These are phyloP conservation scores for Odontothrips loti DNA, from an alignment of 2,888 invertebrate species.

Conservation along the genomic window DNA sequence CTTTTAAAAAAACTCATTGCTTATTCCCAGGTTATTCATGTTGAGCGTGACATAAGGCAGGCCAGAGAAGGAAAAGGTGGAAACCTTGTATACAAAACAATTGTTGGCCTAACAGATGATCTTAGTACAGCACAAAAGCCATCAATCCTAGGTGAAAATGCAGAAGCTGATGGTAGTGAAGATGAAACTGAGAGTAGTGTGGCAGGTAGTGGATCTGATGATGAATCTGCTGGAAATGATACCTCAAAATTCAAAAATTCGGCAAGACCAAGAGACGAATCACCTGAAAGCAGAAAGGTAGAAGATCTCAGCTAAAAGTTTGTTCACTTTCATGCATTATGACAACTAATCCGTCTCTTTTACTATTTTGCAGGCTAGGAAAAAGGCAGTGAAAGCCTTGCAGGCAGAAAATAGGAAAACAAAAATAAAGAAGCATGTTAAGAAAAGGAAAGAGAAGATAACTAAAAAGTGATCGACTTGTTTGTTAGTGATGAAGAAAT, in stretches of 20 bases:
- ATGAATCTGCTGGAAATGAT: slow-evolving; percentile 52
- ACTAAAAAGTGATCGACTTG: slow-evolving; percentile 44
- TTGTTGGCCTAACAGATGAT: slow-evolving; percentile 78
- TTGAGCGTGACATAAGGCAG: slow-evolving; percentile 78
- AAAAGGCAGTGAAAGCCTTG: slow-evolving; percentile 81
- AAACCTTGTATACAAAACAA: slow-evolving; percentile 77
- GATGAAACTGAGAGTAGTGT: slow-evolving; percentile 40
- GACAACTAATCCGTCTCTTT: slow-evolving; percentile 1
- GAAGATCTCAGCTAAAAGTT: slow-evolving; percentile 55
- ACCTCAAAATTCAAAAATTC: slow-evolving; percentile 58
- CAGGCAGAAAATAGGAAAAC: slow-evolving; percentile 82
- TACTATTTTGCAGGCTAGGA: slow-evolving; percentile 57
- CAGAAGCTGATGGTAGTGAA: slow-evolving; percentile 40
- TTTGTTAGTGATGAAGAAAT: neutral
- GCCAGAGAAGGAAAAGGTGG: slow-evolving; percentile 67
- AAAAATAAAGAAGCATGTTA: slow-evolving; percentile 90
- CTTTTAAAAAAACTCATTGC: neutral
- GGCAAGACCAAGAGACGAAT: slow-evolving; percentile 73
- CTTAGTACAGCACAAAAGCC: slow-evolving; percentile 66
- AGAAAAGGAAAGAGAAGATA: slow-evolving; percentile 76
- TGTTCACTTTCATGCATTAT: neutral
- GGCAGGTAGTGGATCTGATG: slow-evolving; percentile 36
- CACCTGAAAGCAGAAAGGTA: slow-evolving; percentile 72
- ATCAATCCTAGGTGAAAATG: slow-evolving; percentile 51
- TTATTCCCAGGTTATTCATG: slow-evolving; percentile 65